These are phyloP conservation scores for Pyrgilauda ruficollis DNA, from an alignment of 2,113 vertebrate species.

Conservation along the genomic window DNA sequence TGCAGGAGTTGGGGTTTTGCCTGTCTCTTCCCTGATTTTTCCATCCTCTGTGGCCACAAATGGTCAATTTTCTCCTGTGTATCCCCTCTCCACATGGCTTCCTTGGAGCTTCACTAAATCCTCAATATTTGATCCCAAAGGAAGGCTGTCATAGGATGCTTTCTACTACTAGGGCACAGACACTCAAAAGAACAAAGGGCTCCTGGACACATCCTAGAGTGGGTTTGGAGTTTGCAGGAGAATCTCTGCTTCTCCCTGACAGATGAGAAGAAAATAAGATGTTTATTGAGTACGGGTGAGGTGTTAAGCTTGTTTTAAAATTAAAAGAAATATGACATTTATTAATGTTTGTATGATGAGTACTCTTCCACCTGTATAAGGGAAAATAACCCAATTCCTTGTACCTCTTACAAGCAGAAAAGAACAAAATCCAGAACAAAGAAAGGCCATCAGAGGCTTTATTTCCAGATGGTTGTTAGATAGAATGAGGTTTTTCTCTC, in stretches of 20 bases:
- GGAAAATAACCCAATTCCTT: accelerated
- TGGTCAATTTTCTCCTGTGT: not conserved
- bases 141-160: not conserved
- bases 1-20: not conserved
- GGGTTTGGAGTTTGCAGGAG: not conserved
- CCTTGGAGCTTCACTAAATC: not conserved
- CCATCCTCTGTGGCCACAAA: not conserved
- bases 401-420: not conserved
- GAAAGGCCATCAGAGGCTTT: not conserved
- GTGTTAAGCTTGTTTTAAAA: not conserved
- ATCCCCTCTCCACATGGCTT: not conserved
- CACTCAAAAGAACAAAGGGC: not conserved
- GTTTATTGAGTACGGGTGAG: not conserved
- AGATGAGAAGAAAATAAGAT: not conserved
- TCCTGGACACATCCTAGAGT: not conserved
- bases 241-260: not conserved
- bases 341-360: not conserved
- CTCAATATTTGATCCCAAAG: not conserved
- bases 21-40: not conserved
- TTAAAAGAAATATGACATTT: not conserved
- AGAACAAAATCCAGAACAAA: not conserved
- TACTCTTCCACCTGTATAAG: not conserved
- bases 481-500: not conserved
- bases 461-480: not conserved
- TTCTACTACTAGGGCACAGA: not conserved